Base-by-base conservation (phyloP, 2,113 vertebrate genomes). In the Indicator maculatus region DNA sequence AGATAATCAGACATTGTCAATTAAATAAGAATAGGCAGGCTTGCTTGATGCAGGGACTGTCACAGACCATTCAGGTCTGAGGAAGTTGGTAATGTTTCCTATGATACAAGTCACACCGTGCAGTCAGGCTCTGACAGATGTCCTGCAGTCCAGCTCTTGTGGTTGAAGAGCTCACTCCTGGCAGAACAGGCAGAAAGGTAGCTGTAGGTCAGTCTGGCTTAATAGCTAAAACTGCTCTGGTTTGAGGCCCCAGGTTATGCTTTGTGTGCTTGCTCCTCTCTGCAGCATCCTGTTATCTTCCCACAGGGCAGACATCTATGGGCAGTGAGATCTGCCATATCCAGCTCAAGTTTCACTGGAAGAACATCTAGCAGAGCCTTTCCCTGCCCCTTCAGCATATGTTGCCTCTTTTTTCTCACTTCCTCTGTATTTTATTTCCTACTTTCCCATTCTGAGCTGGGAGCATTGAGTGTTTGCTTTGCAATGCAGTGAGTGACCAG, bases 301-400 rank as follows among this genome's bases (percentile, higher is more conserved):
- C 3, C 4, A 1, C 0, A 0, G 65, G 56, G 36, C 56, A 66
- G 78, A 26, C 1, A 0, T 10, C 19, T 0, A 0, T 9, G 58
- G 38, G 39, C 69, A 24, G 60, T 2, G 8, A 9, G 36, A 12
- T 55, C 38, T 52, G 67, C 24, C 53, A 26, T 58, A 26, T 41
- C 12, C 63, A 8, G 21, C 10, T 21, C 2, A 1, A 1, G 1
- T 78, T 74, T 59, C 7, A 10, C 33, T 38, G 74, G 36, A 52
- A 55, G 66, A 75, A 45, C 63, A 83, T 53, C 82, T 93, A 73
- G n/a, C 77, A 47, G 65, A 41, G 73, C 58, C 77, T 72, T 74
- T 38, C 36, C 53, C 38, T 69, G 69, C 56, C 55, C 69, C 55
- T 72, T 24, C n/a, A 73, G 72, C 56, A 17, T 17, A 6, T 36